These are phyloP conservation scores for Neogale vison DNA, from an alignment of 2,113 vertebrate genomes.

Conservation along the genomic window DNA sequence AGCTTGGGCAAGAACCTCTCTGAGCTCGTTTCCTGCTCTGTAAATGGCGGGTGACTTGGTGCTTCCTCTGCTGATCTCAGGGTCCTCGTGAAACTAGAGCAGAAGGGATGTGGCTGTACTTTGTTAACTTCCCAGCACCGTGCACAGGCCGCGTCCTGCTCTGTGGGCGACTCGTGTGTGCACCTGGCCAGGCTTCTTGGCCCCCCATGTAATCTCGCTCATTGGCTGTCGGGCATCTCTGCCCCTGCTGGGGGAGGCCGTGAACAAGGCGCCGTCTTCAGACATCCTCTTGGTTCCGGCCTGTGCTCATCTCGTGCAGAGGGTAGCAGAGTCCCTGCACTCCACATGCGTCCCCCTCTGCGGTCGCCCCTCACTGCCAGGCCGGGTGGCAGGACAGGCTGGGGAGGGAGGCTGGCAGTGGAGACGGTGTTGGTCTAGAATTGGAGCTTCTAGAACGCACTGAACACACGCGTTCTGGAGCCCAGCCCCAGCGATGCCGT, in stretches of 20 bases:
- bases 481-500: rapidly evolving
- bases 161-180: rapidly evolving
- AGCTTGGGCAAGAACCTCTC: neutral
- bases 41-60: neutral
- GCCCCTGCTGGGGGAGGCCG: neutral
- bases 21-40: neutral
- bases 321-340: rapidly evolving
- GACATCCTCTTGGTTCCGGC: neutral
- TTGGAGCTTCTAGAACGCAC: neutral
- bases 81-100: neutral
- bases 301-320: rapidly evolving
- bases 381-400: neutral
- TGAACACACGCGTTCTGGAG: rapidly evolving
- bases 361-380: rapidly evolving
- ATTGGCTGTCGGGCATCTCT: rapidly evolving
- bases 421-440: neutral
- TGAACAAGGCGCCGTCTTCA: rapidly evolving
- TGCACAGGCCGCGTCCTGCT: rapidly evolving
- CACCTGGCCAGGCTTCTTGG: neutral
- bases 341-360: rapidly evolving
- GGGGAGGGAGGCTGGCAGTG: neutral
- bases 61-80: neutral
- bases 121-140: rapidly evolving
- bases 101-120: rapidly evolving
- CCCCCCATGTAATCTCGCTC: neutral